Conservation (phyloP, 2,797 vertebrate genomes). For the Mareca strepera region DNA sequence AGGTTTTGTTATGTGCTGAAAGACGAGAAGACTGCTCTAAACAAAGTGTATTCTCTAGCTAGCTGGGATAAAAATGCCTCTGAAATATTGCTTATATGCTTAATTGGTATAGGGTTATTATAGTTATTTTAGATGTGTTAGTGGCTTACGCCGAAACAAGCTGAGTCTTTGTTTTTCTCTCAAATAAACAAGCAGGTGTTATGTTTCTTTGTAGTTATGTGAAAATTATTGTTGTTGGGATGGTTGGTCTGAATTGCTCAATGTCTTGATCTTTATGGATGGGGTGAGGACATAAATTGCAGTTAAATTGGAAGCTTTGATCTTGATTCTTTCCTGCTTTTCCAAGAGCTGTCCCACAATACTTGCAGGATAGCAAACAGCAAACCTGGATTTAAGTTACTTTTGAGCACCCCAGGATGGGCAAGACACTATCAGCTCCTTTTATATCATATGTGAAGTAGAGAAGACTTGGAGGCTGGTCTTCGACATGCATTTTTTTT, state of each 20-base stretch:
- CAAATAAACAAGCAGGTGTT: neutral
- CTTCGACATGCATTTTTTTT: neutral
- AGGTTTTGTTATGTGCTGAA: neutral
- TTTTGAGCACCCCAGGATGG: neutral
- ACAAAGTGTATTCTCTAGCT: neutral
- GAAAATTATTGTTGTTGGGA: neutral
- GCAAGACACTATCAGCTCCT: neutral
- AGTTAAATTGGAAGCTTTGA: neutral
- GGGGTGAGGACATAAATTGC: neutral
- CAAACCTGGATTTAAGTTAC: neutral
- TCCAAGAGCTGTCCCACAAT: neutral
- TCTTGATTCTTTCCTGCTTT: neutral
- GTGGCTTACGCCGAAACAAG: neutral
- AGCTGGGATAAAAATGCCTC: neutral
- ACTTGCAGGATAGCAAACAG: neutral
- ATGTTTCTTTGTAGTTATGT: neutral
- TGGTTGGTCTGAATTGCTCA: neutral
- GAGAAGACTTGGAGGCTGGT: neutral
- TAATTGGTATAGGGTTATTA: neutral
- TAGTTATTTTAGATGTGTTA: neutral
- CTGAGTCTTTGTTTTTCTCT: neutral
- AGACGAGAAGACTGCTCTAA: neutral
- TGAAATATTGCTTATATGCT: neutral
- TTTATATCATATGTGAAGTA: neutral
- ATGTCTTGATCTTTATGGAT: neutral